Base-by-base conservation (phyloP, 1,140 invertebrate genomes). In the Drosophila nasuta region DNA sequence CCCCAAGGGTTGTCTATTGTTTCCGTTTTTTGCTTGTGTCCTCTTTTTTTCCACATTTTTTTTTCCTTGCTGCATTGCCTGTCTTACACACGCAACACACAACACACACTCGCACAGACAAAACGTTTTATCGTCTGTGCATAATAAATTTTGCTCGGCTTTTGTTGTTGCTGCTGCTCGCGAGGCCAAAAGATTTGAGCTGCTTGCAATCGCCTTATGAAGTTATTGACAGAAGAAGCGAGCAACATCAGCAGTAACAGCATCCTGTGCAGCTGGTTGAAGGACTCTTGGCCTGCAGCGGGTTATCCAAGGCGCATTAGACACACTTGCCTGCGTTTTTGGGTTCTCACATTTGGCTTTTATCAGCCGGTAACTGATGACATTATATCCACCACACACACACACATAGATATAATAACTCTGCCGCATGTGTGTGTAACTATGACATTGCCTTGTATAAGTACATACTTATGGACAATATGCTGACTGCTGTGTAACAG, bases 121-220 rank as follows among this genome's bases (percentile, higher is more conserved):
- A 87, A 87, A 81, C 85, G 80, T 79, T 87, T 87, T 88, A 87
- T 87, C 83, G 83, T 81, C 83, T 83, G 85, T 88, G 83, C 83
- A 87, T 87, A 87, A 87, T 87, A 87, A 82, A 87, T 87, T 86
- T 79, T 63, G 79, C 79, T 4, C 66, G 68, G 49, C 54, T 78
- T 51, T 67, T 51, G 58, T 48, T 76, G 52, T 57, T 58, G 62
- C 58, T 67, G 43, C 72, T 64, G 17, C 38, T 51, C 56, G 45
- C 57, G 60, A 56, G 68, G 60, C 59, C 51, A 56, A 8, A 80
- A 67, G 30, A 58, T 73, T 51, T 72, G n/a, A 30, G 57, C n/a
- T 56, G 11, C 30, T 17, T 68, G 66, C 69, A 69, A 71, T 72
- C 64, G 60, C 51, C 63, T 52, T 49, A 56, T 77, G 41, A 83